These are phyloP conservation scores for Triops longicaudatus DNA, from an alignment of 1,140 invertebrate species.

Conservation along the genomic window DNA sequence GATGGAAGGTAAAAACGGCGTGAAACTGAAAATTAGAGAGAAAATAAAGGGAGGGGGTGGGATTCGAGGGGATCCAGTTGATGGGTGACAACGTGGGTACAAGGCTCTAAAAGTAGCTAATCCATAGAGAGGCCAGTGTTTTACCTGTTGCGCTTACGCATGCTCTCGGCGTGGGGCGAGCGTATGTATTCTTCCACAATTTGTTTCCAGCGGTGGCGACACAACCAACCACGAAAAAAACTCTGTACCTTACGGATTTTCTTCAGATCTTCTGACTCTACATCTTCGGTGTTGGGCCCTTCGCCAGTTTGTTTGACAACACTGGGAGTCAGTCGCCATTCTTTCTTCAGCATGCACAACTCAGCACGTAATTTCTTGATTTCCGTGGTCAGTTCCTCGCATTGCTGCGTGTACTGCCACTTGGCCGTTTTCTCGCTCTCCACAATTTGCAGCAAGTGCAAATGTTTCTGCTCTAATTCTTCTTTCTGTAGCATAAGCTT, in stretches of 20 bases:
- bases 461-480: conserved; percentile 85
- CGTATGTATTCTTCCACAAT: conserved; percentile 93
- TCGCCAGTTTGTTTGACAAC: conserved; percentile 29
- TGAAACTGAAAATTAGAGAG: background rate
- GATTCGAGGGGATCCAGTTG: background rate
- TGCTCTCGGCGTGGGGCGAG: conserved; percentile 86
- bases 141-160: conserved; percentile 84
- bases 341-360: conserved; percentile 73
- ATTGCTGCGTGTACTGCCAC: conserved; percentile 88
- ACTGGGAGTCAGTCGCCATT: conserved; percentile 48
- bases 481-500: conserved; percentile 83
- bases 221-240: conserved; percentile 89
- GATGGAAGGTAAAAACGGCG: no score
- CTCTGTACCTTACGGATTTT: conserved; percentile 95
- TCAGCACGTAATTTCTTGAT: conserved; percentile 82
- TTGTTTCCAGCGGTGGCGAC: conserved; percentile 86
- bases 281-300: conserved; percentile 34
- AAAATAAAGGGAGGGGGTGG: background rate
- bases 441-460: conserved; percentile 83
- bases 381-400: conserved; percentile 77
- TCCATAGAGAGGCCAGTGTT: conserved; percentile 13
- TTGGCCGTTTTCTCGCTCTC: conserved; percentile 87
- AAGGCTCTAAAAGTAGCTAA: background rate
- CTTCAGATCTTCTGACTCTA: conserved; percentile 60
- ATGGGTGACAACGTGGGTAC: background rate